These are phyloP conservation scores for Ameiurus melas DNA, from an alignment of 2,113 vertebrate genomes.

Conservation along the genomic window DNA sequence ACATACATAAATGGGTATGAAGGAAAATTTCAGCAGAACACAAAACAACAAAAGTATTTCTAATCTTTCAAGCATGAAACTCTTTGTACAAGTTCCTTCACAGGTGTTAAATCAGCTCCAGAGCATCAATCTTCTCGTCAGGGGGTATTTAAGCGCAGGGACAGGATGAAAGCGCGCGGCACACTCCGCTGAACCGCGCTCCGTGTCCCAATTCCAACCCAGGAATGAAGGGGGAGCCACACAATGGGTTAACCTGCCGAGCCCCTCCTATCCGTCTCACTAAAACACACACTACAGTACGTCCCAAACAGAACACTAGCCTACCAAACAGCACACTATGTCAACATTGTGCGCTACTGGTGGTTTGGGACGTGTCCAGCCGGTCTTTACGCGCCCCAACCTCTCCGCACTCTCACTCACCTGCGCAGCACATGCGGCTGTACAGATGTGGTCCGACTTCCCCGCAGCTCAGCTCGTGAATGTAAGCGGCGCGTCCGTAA, in stretches of 20 bases:
- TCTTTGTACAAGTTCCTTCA: not conserved
- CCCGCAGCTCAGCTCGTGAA: conserved; percentile 72
- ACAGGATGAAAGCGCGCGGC: not conserved
- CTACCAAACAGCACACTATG: not conserved
- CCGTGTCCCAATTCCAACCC: not conserved
- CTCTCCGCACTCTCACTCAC: conserved; percentile 57
- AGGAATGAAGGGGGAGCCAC: not conserved
- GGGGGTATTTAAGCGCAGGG: not conserved
- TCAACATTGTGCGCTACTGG: not conserved
- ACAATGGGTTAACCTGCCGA: not conserved
- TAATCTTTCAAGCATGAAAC: not conserved
- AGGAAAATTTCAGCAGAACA: not conserved
- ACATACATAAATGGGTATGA: not conserved
- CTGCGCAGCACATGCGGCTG: conserved; percentile 76
- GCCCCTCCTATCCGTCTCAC: conserved; percentile 56
- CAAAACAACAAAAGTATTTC: not conserved
- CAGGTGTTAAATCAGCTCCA: not conserved
- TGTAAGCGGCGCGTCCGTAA: conserved; percentile 65
- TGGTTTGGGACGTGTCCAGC: not conserved
- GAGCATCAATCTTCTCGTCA: not conserved
- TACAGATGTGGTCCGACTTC: conserved; percentile 71
- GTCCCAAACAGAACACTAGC: conserved; percentile 1
- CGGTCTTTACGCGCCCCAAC: not conserved
- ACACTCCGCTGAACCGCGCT: too few species aligned
- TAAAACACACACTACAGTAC: not conserved